These are phyloP conservation scores for Meloidogyne chitwoodi DNA, from an alignment of 1,140 invertebrate genomes.

Conservation along the genomic window DNA sequence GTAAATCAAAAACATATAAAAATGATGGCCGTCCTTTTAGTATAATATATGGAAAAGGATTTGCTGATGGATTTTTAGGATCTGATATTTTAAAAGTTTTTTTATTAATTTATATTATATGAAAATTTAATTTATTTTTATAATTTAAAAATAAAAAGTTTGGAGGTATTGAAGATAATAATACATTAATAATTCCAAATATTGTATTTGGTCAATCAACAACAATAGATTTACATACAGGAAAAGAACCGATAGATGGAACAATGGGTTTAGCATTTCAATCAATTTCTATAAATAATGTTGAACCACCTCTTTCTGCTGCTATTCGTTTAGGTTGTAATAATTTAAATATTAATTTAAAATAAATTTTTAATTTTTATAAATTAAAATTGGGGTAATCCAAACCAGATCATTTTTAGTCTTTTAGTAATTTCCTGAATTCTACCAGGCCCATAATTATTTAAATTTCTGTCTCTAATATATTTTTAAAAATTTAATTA, in stretches of 20 bases:
- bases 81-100: constrained; percentile 6
- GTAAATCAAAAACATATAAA: not conserved
- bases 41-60: constrained; percentile 13
- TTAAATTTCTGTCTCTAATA: too few relatives aligned
- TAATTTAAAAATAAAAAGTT: constrained; percentile 2
- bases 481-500: too few relatives aligned
- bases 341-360: too few relatives aligned
- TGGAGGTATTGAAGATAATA: not conserved
- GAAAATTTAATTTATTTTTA: not conserved
- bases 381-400: too few relatives aligned
- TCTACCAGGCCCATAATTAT: too few relatives aligned
- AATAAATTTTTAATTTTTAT: too few relatives aligned
- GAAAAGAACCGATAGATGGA: constrained; percentile 9
- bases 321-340: not conserved
- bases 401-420: too few relatives aligned
- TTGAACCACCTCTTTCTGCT: constrained; percentile 2
- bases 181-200: constrained; percentile 14
- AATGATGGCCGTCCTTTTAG: constrained; percentile 1
- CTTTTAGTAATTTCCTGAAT: too few relatives aligned
- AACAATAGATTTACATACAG: not conserved
- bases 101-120: too few relatives aligned
- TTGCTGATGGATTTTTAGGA: constrained; percentile 14
- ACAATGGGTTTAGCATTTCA: constrained; percentile 10
- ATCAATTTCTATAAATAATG: not conserved
- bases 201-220: constrained; percentile 11